phyloP scores from a whole-genome alignment of 2,888 invertebrate genomes.

The Pantelozetes paolii region DNA sequence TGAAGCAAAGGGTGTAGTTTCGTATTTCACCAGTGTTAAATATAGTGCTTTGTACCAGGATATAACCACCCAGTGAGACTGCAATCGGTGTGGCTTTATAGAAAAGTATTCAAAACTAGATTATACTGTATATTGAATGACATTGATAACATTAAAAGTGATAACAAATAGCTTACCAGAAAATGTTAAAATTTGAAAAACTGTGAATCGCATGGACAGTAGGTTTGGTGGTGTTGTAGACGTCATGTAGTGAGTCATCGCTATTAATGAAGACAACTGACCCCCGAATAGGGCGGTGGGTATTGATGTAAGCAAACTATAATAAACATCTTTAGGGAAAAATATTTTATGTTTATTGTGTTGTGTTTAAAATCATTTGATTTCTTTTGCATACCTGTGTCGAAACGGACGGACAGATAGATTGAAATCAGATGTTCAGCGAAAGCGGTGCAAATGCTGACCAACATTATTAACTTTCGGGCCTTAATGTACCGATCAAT shows the following conservation, averaged over 20 bases:
- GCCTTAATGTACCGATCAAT: not conserved
- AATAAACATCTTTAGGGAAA: not conserved
- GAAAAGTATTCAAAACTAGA: too few species aligned
- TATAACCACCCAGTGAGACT: not conserved
- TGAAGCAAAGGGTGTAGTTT: not conserved
- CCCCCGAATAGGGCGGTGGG: not conserved
- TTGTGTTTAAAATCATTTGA: not conserved
- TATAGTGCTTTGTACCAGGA: not conserved
- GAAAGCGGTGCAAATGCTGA: not conserved
- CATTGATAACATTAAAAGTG: not conserved
- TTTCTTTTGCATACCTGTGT: not conserved
- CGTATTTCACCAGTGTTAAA: not conserved
- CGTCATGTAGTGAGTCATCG: not conserved
- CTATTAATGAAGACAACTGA: not conserved
- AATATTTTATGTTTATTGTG: not conserved
- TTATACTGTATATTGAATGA: not conserved
- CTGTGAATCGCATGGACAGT: not conserved
- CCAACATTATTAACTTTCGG: not conserved
- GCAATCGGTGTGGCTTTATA: not conserved
- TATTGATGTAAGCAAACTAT: not conserved
- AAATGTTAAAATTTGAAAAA: not conserved
- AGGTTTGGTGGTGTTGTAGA: not conserved
- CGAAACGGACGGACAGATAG: not conserved
- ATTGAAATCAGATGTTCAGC: not conserved
- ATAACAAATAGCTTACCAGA: not conserved